These are phyloP conservation scores for Lamellibrachia luymesi DNA, from an alignment of 1,140 invertebrate genomes.

Conservation along the genomic window DNA sequence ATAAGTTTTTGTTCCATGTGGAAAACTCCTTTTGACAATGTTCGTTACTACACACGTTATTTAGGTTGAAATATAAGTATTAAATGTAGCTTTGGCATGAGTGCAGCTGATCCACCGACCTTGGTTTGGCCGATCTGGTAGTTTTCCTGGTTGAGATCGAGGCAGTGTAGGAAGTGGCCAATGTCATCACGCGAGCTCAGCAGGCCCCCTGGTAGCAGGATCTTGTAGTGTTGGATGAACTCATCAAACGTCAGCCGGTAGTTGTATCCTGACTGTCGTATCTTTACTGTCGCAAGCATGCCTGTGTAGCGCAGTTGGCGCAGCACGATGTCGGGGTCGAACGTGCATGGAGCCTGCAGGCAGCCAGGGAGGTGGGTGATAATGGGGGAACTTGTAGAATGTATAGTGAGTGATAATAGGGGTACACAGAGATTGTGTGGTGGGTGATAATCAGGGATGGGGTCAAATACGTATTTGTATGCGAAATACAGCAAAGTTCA, in stretches of 20 bases:
- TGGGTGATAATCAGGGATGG: not conserved
- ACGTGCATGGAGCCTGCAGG: slow-evolving; percentile 76
- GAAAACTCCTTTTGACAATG: too few relatives aligned
- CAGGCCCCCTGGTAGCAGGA: slow-evolving; percentile 83
- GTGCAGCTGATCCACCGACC: slow-evolving; percentile 40
- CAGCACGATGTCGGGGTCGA: slow-evolving; percentile 93
- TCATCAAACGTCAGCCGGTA: slow-evolving; percentile 90
- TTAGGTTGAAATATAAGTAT: not conserved
- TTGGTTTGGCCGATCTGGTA: slow-evolving; percentile 89
- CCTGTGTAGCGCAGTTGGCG: slow-evolving; percentile 85
- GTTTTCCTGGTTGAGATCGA: slow-evolving; percentile 82
- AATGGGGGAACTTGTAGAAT: too few relatives aligned
- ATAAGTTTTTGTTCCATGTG: not conserved
- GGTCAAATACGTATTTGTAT: not conserved
- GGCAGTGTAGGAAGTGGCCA: slow-evolving; percentile 72
- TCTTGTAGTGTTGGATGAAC: slow-evolving; percentile 88
- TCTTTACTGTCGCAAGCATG: slow-evolving; percentile 94
- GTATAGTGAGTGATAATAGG: too few relatives aligned
- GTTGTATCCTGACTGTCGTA: slow-evolving; percentile 92
- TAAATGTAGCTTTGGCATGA: too few relatives aligned
- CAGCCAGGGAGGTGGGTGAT: not conserved
- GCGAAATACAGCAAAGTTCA: too few relatives aligned
- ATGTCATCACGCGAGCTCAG: slow-evolving; percentile 69
- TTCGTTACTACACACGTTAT: not conserved
- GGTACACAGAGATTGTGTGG: too few relatives aligned